Evolutionary conservation across 2,113 vertebrate genomes (phyloP).

Genomic region (Dryoscopus gambensis): DNA sequence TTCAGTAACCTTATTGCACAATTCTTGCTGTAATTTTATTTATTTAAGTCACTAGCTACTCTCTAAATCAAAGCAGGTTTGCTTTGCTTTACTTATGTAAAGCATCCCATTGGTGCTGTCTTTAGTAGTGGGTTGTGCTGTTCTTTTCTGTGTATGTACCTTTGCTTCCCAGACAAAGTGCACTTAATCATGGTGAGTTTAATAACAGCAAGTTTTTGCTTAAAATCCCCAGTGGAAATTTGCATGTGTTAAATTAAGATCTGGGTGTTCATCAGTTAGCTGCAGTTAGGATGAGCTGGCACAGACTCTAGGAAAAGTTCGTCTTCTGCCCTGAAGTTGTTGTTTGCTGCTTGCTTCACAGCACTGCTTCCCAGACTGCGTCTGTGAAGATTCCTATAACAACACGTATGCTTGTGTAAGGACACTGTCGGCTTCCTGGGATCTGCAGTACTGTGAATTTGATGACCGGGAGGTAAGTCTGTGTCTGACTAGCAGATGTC

Average conservation of each 20-base stretch:
- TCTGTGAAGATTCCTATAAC: slow-evolving; percentile 95
- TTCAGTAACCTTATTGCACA: neutral
- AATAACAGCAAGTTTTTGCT: neutral
- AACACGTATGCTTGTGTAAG: slow-evolving; percentile 96
- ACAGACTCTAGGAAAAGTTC: neutral
- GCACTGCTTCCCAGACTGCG: slow-evolving; percentile 98
- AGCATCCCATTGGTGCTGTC: neutral
- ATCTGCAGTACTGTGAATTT: slow-evolving; percentile 97
- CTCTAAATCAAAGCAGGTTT: neutral
- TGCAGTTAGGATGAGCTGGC: neutral
- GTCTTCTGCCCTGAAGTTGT: neutral
- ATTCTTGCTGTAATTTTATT: neutral
- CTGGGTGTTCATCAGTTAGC: neutral
- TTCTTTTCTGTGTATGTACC: neutral
- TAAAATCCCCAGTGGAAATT: neutral
- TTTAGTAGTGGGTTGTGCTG: neutral
- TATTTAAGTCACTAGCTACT: neutral
- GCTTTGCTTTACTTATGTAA: neutral
- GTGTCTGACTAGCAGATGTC: neutral
- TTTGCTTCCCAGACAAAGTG: neutral
- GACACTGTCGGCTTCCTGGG: slow-evolving; percentile 76
- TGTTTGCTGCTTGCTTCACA: slow-evolving; percentile 40
- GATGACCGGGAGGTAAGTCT: slow-evolving; percentile 89
- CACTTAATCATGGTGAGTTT: neutral
- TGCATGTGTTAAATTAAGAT: neutral